phyloP scores from a whole-genome alignment of 2,888 invertebrate species.

The Trilocha varians region DNA sequence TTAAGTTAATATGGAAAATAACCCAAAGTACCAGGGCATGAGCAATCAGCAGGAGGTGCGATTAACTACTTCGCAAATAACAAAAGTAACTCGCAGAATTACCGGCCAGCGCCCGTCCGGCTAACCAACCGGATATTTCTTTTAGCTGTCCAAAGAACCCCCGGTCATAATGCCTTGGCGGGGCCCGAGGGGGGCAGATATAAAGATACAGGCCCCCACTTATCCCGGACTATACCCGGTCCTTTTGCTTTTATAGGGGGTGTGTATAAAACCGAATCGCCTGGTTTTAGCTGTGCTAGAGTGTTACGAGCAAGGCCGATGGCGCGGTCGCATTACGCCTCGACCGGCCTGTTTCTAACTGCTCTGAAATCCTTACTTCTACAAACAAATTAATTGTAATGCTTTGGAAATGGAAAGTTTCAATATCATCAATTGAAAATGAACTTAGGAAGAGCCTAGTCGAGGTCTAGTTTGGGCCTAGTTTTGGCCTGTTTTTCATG shows the following conservation, averaged over 20 bases:
- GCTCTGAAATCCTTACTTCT: conserved; percentile 57
- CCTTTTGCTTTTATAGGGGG: conserved; percentile 74
- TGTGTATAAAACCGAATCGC: conserved; percentile 73
- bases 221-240: conserved; percentile 68
- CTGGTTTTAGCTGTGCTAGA: conserved; percentile 71
- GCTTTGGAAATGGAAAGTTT: too few relatives aligned
- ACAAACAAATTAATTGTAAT: conserved; percentile 7
- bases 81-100: conserved; percentile 64
- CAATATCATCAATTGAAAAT: too few relatives aligned
- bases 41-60: conserved; percentile 42
- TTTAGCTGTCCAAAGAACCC: conserved; percentile 73
- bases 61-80: conserved; percentile 62
- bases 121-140: conserved; percentile 71
- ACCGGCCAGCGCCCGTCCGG: conserved; percentile 54
- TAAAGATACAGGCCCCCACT: conserved; percentile 72
- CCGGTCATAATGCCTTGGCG: conserved; percentile 67
- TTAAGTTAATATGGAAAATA: neutral
- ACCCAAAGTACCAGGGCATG: conserved; percentile 24
- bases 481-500: too few relatives aligned
- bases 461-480: too few relatives aligned
- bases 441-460: too few relatives aligned
- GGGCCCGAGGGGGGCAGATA: conserved; percentile 59
- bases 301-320: conserved; percentile 67
- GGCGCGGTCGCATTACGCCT: conserved; percentile 56
- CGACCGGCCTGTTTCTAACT: conserved; percentile 55